Base-by-base conservation (phyloP, 2,113 vertebrate species). In the Pygoscelis antarcticus region DNA sequence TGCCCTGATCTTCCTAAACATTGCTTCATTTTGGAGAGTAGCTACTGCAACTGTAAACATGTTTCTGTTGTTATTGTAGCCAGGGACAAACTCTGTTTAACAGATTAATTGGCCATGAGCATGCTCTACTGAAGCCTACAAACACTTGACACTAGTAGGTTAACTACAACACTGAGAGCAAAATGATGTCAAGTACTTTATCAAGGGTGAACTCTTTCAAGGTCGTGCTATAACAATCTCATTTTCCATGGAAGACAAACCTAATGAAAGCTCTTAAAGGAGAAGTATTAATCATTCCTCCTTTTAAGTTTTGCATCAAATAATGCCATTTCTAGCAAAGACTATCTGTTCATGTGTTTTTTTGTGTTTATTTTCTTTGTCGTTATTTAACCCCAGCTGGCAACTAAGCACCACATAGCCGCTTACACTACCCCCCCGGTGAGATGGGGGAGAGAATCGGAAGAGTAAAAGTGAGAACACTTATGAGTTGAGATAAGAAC, bases 281-380 rank as follows among this genome's bases (percentile, higher is more conserved):
- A 90, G 19, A 76, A 83, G 29, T 19, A 75, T 49, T 90, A 74
- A 65, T 20, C 64, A 77, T 38, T 77, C 42, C 54, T 62, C 55
- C 60, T 75, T 87, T 88, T 40, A 76, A 69, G 36, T 80, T 88
- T 51, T 78, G 55, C 16, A 74, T 36, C 76, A 70, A 79, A 70
- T 86, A 74, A 83, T 90, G 68, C 42, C 76, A 60, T 93, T 92
- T 95, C 79, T 66, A 97, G 64, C 38, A 89, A 95, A 89, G 78
- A 32, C 29, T 65, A 38, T 70, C 11, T 46, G 7, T 71, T 49
- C 40, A 23, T 11, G 7, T 36, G 16, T 4, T 6, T 21, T 51
- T 66, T 85, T 85, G 14, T 34, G 38, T 66, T 94, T 85, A 82
- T 84, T 42, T 42, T 42, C 42, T 14, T 2, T 42, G 42, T 42